These are phyloP conservation scores for Notodonta ziczac DNA, from an alignment of 2,888 invertebrate genomes.

Conservation along the genomic window DNA sequence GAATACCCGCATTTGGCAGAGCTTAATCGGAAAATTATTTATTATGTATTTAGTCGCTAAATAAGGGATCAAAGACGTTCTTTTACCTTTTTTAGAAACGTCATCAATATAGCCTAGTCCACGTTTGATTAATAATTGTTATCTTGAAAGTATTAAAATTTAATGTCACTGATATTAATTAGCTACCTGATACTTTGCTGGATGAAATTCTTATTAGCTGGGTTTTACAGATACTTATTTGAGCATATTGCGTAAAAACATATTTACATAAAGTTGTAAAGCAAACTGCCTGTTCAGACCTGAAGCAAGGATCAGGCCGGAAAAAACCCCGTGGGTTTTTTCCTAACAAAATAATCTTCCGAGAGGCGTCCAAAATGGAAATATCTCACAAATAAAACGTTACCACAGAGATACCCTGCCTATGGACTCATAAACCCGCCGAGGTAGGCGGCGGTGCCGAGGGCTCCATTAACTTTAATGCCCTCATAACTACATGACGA, in stretches of 20 bases:
- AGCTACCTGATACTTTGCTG: not conserved
- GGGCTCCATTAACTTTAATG: conserved; percentile 76
- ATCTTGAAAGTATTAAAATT: not conserved
- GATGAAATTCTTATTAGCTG: not conserved
- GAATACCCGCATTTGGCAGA: conserved; percentile 26
- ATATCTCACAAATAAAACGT: conserved; percentile 62
- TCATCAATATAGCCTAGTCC: not conserved
- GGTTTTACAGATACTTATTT: not conserved
- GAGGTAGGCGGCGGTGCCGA: conserved; percentile 58
- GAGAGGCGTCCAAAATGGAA: conserved; percentile 45
- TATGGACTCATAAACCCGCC: conserved; percentile 69
- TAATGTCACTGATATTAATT: not conserved
- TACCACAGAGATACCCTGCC: conserved; percentile 57
- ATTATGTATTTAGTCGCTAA: conserved; percentile 4
- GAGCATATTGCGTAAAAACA: not conserved
- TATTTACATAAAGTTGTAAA: not conserved
- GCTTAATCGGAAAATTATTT: conserved; percentile 13
- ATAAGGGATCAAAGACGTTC: conserved; percentile 1
- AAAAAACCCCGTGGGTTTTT: conserved; percentile 30
- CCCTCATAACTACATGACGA: conserved; percentile 73
- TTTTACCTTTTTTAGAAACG: not conserved
- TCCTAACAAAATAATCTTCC: conserved; percentile 30
- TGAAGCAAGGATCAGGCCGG: not conserved
- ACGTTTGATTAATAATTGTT: not conserved
- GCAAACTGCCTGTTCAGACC: not conserved